Base-by-base conservation (phyloP, 1,140 invertebrate species). In the Lordiphosa clarofinis region DNA sequence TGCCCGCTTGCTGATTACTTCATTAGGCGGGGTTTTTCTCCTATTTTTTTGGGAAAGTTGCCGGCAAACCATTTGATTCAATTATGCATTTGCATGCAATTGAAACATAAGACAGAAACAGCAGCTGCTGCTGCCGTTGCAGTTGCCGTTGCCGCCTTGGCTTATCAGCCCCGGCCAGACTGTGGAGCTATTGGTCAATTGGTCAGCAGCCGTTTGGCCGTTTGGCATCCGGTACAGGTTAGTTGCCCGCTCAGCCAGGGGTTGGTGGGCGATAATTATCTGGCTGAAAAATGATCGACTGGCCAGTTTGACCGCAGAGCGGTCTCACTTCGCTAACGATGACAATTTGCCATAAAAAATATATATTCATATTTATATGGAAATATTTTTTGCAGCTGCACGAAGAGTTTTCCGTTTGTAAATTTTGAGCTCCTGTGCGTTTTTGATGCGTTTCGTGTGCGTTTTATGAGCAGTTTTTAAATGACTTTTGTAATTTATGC, bases 31-130 rank as follows among this genome's bases (percentile, higher is more conserved):
- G 60, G 70, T 15, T 62, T 49, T 70, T 49, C 19, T 55, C 35
- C 15, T 13, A 13, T 21, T 38, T 11, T 11, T 31, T 24, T 53
- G 47, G 8, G 28, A 43, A 52, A 53, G 48, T 61, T 60, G 52
- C 36, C 38, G 24, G 40, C 49, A 58, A 42, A 55, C 44, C 62
- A 75, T 82, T 81, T 75, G 61, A 81, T 81, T 81, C 76, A 81
- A 82, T 82, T 84, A 81, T 84, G 47, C 67, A 81, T 81, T 76
- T 82, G 76, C 76, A 81, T 81, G 76, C 76, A 69, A 82, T 75
- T 75, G 75, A 82, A 58, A 65, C 75, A 81, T 81, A 63, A 75
- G 57, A 38, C 37, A 53, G 31, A 31, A 53, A 31, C 42, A 19
- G 39, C 48, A 59, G 39, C 38, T 37, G 39, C 42, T 35, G 42